phyloP scores from a whole-genome alignment of 1,140 invertebrate genomes.

The Cydia amplana region DNA sequence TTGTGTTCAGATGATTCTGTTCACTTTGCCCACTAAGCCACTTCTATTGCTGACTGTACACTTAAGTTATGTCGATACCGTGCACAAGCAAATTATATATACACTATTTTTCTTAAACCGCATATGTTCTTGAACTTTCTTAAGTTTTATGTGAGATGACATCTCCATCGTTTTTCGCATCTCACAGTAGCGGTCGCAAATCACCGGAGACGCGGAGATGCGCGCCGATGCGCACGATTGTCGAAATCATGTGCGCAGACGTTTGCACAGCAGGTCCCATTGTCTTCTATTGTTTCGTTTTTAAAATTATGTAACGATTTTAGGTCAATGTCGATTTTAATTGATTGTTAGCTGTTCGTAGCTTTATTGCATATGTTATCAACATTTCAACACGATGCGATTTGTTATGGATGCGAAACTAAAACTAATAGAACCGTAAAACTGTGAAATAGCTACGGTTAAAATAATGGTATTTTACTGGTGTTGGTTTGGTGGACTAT shows the following conservation, averaged over 20 bases:
- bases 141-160: not conserved
- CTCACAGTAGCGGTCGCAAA: slow-evolving; percentile 38
- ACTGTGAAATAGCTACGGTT: not conserved
- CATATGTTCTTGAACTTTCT: not conserved
- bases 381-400: not conserved
- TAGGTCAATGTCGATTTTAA: slow-evolving; percentile 23
- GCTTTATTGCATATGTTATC: not conserved
- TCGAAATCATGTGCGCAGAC: slow-evolving; percentile 39
- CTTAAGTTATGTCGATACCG: no score
- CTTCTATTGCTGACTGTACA: no score
- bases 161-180: not conserved
- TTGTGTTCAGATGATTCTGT: no score
- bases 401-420: not conserved
- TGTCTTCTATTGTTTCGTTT: slow-evolving; percentile 26
- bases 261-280: slow-evolving; percentile 29
- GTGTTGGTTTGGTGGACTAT: no score
- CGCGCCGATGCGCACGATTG: slow-evolving; percentile 41
- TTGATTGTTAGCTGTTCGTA: slow-evolving; percentile 15
- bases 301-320: slow-evolving; percentile 21
- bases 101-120: not conserved
- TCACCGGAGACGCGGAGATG: slow-evolving; percentile 47
- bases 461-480: not conserved
- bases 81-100: no score
- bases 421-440: not conserved
- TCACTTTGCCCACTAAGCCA: no score